Conservation (phyloP, 2,888 invertebrate species). For the Aethes cnicana region DNA sequence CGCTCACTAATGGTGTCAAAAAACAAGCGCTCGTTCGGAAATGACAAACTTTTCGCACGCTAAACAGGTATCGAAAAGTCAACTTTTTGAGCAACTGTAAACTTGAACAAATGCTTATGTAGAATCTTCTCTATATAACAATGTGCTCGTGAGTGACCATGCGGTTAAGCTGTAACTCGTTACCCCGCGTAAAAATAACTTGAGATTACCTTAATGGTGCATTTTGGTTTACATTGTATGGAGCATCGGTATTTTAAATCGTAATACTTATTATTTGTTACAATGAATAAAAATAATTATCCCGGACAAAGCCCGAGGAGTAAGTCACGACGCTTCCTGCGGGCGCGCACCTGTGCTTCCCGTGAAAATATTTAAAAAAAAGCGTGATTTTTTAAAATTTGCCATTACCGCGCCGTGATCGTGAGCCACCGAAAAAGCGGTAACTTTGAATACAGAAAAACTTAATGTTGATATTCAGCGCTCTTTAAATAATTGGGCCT, state of each 20-base stretch:
- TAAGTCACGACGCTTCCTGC: constrained; percentile 76
- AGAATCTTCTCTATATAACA: too few species aligned
- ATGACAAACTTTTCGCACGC: too few species aligned
- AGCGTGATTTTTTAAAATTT: constrained; percentile 58
- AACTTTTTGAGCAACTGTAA: too few species aligned
- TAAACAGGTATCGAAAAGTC: too few species aligned
- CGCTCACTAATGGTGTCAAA: too few species aligned
- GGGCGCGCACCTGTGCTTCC: constrained; percentile 74
- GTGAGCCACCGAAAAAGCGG: constrained; percentile 53
- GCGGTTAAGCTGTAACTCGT: too few species aligned
- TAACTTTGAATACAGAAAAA: constrained; percentile 41
- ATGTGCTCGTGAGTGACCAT: too few species aligned
- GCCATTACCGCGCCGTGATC: constrained; percentile 57
- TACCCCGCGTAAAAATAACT: too few species aligned
- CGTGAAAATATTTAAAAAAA: constrained; percentile 59
- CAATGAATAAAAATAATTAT: constrained; percentile 47
- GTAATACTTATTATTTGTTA: constrained; percentile 53
- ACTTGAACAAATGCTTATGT: too few species aligned
- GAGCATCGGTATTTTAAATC: constrained; percentile 45
- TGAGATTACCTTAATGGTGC: constrained; percentile 28
- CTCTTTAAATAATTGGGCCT: constrained; percentile 20
- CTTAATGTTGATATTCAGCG: constrained; percentile 19
- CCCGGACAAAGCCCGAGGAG: constrained; percentile 56
- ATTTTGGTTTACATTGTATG: constrained; percentile 48
- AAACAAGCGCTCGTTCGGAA: too few species aligned